Conservation (phyloP, 2,113 vertebrate genomes). For the Orthonyx spaldingii region DNA sequence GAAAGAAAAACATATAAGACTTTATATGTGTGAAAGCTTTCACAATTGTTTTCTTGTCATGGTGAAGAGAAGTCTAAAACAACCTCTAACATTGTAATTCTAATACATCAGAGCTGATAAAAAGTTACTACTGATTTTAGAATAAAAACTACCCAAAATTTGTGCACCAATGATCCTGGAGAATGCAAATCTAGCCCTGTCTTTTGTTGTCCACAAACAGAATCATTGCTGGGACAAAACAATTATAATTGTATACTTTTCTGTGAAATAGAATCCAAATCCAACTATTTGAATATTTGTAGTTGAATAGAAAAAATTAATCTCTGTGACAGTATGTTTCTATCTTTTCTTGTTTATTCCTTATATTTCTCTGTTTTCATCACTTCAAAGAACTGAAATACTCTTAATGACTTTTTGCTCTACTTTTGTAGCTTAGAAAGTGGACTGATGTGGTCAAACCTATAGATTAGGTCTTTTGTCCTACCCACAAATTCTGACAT, state of each 20-base stretch:
- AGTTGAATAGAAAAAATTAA: neutral
- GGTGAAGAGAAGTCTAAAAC: neutral
- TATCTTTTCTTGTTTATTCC: neutral
- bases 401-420: neutral
- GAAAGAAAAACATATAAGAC: fast-evolving
- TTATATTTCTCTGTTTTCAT: neutral
- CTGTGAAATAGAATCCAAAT: neutral
- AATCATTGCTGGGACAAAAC: neutral
- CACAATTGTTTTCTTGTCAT: neutral
- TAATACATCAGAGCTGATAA: neutral
- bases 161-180: neutral
- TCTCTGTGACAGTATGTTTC: neutral
- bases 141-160: neutral
- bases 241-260: neutral
- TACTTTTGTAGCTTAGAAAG: neutral
- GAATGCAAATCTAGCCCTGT: neutral
- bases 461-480: neutral
- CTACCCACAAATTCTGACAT: neutral
- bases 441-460: neutral
- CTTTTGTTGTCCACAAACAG: neutral
- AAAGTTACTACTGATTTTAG: neutral
- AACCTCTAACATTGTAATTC: neutral
- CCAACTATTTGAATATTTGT: neutral
- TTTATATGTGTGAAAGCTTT: neutral
- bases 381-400: neutral